Percentiles rank a stretch among this genome's conserved stretches.
phyloP scores from a whole-genome alignment of 1,140 invertebrate species.

The Batillaria attramentaria region DNA sequence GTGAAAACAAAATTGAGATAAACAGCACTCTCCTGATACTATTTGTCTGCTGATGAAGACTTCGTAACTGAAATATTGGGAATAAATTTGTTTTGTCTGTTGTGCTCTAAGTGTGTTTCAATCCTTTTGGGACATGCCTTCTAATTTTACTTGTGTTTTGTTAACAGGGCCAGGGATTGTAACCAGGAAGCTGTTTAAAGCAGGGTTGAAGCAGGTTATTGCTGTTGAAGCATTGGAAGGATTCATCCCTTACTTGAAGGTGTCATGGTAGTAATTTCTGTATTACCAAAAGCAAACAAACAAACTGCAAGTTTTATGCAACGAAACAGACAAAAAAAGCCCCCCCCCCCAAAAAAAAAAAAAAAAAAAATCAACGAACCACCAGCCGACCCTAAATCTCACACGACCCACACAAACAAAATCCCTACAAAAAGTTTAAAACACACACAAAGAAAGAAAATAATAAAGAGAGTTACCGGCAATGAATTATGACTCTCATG shows the following conservation, averaged over 20 bases:
- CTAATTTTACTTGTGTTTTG: background rate
- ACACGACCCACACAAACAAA: background rate
- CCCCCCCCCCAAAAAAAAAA: too few species aligned
- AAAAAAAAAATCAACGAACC: too few species aligned
- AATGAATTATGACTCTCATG: too few species aligned
- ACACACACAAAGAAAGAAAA: too few species aligned
- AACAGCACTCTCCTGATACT: background rate
- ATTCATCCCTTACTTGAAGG: background rate
- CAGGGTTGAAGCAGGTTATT: background rate
- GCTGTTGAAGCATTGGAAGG: background rate
- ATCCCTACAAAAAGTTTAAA: background rate
- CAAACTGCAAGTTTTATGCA: background rate
- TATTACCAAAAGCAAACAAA: background rate
- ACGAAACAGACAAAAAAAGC: too few species aligned
- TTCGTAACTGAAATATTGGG: background rate
- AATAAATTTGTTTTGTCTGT: too few species aligned
- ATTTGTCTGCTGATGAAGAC: background rate
- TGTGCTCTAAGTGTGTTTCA: too few species aligned
- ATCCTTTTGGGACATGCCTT: too few species aligned
- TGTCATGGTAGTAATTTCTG: background rate
- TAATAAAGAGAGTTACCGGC: too few species aligned
- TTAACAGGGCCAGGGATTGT: background rate
- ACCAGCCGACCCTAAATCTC: too few species aligned
- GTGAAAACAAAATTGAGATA: background rate
- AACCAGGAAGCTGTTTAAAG: constrained; percentile 1